Base-by-base conservation (phyloP, 1,140 invertebrate genomes). In the Rhopalosiphum padi region DNA sequence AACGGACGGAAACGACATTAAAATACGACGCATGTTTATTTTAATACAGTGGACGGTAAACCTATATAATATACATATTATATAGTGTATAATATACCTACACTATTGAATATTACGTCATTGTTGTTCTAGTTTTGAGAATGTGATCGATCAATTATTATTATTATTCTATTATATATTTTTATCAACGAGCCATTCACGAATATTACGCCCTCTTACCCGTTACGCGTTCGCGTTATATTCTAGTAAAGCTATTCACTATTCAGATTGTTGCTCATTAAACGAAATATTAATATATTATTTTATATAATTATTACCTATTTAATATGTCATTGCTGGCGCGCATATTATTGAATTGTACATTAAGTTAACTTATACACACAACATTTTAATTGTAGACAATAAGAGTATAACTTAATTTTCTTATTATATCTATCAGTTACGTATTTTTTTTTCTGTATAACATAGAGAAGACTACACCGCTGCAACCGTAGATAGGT, bases 151-250 rank as follows among this genome's bases (percentile, higher is more conserved):
- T 88, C 43, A 88, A 51, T 88, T 88, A 88, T 35, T 88, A 53
- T 88, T 87, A 88, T 35, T 88, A 53, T 88, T 87, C 25, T 46
- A 23, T 30, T 86, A 86, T 53, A 53, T 87, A 48, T 89, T 37
- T n/a, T 60, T 89, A 89, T 53, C 46, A 48, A 89, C 53, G 43
- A 30, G 9, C 37, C 51, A 30, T 90, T 60, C 88, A 90, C 88
- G 88, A 90, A 43, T 60, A 90, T 60, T 90, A 90, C 88, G 88
- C 88, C 88, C 88, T 90, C 88, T 90, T 90, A 60, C 53, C 88
- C 89, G 89, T 68, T 30, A 68, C 11, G 35, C 53, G 89, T 90
- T 90, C 89, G 37, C 37, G 53, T 90, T 43, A 46, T 60, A 30
- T 43, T 90, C 51, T 90, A 60, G 37, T 60, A 18, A 60, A 41